Conservation (phyloP, 2,797 vertebrate species). For the Anomalospiza imberbis region DNA sequence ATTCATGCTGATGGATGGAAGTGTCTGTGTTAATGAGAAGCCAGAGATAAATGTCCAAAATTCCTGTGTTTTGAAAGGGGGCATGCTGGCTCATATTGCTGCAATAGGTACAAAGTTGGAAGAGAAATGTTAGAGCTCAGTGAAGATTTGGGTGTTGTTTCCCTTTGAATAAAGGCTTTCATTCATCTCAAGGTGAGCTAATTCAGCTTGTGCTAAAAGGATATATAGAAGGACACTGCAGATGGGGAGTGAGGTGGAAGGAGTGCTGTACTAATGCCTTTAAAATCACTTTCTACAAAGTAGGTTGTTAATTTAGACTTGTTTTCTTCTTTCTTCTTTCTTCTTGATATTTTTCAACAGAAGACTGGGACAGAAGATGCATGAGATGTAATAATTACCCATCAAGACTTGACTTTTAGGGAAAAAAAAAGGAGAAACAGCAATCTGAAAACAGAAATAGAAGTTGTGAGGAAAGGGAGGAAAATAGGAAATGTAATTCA, state of each 20-base stretch:
- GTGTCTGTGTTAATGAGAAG: not conserved
- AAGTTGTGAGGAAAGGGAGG: slow-evolving; percentile 44
- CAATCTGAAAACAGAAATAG: slow-evolving; percentile 56
- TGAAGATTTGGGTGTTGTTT: slow-evolving; percentile 12
- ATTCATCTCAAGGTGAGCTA: slow-evolving; percentile 51
- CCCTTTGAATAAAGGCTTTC: slow-evolving; percentile 30
- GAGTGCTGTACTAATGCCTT: slow-evolving; percentile 34
- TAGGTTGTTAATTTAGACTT: slow-evolving; percentile 55
- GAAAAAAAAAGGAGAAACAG: slow-evolving; percentile 14
- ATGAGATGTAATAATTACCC: slow-evolving; percentile 69
- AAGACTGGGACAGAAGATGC: slow-evolving; percentile 57
- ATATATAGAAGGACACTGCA: slow-evolving; percentile 44
- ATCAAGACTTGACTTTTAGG: slow-evolving; percentile 49
- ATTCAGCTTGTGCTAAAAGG: slow-evolving; percentile 16
- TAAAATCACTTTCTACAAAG: slow-evolving; percentile 54
- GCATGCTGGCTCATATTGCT: not conserved
- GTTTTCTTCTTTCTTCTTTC: slow-evolving; percentile 37
- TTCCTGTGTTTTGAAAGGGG: not conserved
- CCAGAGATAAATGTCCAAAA: not conserved
- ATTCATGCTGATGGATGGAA: not conserved
- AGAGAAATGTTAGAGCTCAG: not conserved
- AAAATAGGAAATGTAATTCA: slow-evolving; percentile 55
- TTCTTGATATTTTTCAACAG: slow-evolving; percentile 57
- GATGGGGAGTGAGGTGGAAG: slow-evolving; percentile 2
- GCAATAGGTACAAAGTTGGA: not conserved